phyloP scores from a whole-genome alignment of 2,888 invertebrate species.

The Aproaerema taeniolella region DNA sequence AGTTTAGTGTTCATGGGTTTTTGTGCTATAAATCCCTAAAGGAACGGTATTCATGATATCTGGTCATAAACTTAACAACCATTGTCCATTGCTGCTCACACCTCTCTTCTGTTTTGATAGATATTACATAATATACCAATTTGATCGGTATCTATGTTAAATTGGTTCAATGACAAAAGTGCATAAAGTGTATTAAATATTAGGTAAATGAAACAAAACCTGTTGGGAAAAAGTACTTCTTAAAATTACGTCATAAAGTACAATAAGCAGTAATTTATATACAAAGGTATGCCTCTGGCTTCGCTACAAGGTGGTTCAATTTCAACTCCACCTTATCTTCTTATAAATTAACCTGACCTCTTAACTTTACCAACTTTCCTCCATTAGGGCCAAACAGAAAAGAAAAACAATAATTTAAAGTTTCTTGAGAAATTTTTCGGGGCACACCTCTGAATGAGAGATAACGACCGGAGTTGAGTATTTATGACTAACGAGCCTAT shows the following conservation, averaged over 20 bases:
- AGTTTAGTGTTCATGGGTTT: too few species aligned
- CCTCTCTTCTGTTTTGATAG: not conserved
- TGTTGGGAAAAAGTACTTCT: too few species aligned
- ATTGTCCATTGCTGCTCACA: not conserved
- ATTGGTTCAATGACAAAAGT: too few species aligned
- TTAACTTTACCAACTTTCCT: not conserved
- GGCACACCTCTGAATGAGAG: slow-evolving; percentile 1
- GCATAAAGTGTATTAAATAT: too few species aligned
- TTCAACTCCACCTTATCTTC: not conserved
- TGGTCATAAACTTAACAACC: not conserved
- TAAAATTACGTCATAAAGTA: not conserved
- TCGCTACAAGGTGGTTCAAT: not conserved
- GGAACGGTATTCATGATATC: not conserved
- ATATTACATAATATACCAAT: too few species aligned
- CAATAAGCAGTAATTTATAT: too few species aligned
- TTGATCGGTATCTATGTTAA: too few species aligned
- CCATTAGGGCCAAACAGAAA: not conserved
- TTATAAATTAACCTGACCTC: not conserved
- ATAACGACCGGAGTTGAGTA: slow-evolving; percentile 4
- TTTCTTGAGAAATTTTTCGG: slow-evolving; percentile 2
- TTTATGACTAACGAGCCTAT: slow-evolving; percentile 6
- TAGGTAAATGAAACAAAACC: too few species aligned
- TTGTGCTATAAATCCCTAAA: not conserved
- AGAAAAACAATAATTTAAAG: slow-evolving; percentile 7
- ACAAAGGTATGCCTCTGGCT: too few species aligned